Percentiles rank a stretch among this genome's conserved stretches.
Conservation (phyloP, 2,113 vertebrate genomes). For the Callopanchax toddi region DNA sequence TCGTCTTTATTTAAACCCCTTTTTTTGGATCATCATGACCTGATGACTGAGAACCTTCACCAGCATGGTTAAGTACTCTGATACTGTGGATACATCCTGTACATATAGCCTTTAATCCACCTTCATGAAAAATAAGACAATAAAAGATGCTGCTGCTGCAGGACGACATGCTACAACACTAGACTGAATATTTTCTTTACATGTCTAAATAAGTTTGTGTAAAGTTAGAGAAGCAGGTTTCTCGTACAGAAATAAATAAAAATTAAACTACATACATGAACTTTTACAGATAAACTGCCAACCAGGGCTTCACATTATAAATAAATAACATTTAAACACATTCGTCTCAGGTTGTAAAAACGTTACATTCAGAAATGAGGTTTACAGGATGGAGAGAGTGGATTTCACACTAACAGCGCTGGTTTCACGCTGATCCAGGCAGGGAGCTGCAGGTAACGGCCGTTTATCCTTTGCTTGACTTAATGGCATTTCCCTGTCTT, state of each 20-base stretch:
- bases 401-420: constrained; percentile 11
- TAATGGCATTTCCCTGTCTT: constrained; percentile 15
- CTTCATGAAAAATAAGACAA: constrained; percentile 27
- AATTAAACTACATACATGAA: constrained; percentile 55
- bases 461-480: neutral
- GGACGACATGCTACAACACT: constrained; percentile 44
- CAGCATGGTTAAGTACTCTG: too few species aligned
- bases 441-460: constrained; percentile 2
- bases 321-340: constrained; percentile 73
- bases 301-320: constrained; percentile 78
- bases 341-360: constrained; percentile 58
- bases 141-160: constrained; percentile 31
- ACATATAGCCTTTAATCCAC: constrained; percentile 18
- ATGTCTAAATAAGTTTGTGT: constrained; percentile 47
- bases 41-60: too few species aligned
- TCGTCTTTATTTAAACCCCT: too few species aligned
- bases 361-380: constrained; percentile 72
- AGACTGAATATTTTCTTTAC: constrained; percentile 41
- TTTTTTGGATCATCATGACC: too few species aligned
- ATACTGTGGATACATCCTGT: constrained; percentile 39
- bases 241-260: constrained; percentile 68
- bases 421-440: constrained; percentile 10
- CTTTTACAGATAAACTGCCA: constrained; percentile 52
- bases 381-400: constrained; percentile 46
- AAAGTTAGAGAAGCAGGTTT: constrained; percentile 32